phyloP scores from a whole-genome alignment of 2,888 invertebrate genomes.

The Nomada ferruginata region DNA sequence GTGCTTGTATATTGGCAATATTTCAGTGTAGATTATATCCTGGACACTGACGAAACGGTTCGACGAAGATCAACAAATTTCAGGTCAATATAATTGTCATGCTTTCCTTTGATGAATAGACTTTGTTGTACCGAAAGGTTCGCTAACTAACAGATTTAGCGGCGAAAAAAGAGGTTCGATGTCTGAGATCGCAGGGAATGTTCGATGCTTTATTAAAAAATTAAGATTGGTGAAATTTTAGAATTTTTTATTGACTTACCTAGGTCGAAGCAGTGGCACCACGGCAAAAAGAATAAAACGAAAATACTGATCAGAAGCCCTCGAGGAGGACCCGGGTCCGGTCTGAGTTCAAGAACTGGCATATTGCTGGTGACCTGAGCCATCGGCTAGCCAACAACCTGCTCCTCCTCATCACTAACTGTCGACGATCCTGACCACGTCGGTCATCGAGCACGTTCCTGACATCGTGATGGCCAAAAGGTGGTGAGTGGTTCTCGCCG shows the following conservation, averaged over 20 bases:
- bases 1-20: no score
- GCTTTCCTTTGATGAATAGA: no score
- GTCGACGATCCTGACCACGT: constrained; percentile 68
- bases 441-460: constrained; percentile 73
- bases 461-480: constrained; percentile 69
- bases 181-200: no score
- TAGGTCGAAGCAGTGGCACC: constrained; percentile 74
- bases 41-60: no score
- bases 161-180: no score
- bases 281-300: constrained; percentile 75
- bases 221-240: no score
- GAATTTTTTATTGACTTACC: constrained; percentile 71
- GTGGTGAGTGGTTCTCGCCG: constrained; percentile 65
- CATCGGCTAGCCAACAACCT: constrained; percentile 76
- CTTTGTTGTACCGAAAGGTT: no score
- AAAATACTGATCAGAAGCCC: constrained; percentile 75
- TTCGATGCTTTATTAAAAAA: no score
- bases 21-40: no score
- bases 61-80: no score
- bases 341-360: constrained; percentile 76
- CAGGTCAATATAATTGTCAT: no score
- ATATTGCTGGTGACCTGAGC: constrained; percentile 79
- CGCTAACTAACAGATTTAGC: no score
- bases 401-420: constrained; percentile 80
- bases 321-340: constrained; percentile 72